phyloP scores from a whole-genome alignment of 2,113 vertebrate genomes.

The Chrysemys picta region DNA sequence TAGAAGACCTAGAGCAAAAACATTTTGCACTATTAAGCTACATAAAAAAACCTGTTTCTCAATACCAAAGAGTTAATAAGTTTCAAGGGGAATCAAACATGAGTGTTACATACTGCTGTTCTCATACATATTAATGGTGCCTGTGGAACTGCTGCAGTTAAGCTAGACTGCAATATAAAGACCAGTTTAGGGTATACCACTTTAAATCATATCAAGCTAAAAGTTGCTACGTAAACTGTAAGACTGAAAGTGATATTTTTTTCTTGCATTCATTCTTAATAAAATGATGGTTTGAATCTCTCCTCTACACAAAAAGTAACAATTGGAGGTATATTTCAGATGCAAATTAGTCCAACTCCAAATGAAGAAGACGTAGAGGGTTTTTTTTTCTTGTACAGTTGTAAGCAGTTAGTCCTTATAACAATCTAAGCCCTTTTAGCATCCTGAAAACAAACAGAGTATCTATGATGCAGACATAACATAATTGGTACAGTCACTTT shows the following conservation, averaged over 20 bases:
- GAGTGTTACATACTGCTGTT: conserved; percentile 23
- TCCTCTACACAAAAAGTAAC: conserved; percentile 12
- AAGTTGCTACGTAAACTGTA: conserved; percentile 56
- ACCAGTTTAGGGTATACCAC: conserved; percentile 31
- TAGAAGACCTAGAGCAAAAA: conserved; percentile 24
- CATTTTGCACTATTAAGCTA: not conserved
- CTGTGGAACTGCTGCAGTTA: conserved; percentile 24
- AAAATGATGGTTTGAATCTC: conserved; percentile 47
- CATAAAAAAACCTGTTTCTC: conserved; percentile 8
- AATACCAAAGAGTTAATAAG: conserved; percentile 41
- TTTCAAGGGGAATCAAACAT: conserved; percentile 6
- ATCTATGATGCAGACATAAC: not conserved
- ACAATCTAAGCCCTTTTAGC: not conserved
- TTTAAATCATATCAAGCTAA: conserved; percentile 69
- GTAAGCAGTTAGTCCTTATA: not conserved
- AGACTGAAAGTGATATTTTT: conserved; percentile 15
- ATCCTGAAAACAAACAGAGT: not conserved
- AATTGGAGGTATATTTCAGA: conserved; percentile 26
- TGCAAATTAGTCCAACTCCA: not conserved
- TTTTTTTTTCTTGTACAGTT: not conserved
- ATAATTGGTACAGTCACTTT: not conserved
- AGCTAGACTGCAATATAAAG: conserved; percentile 50
- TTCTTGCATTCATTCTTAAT: conserved; percentile 46
- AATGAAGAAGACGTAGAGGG: not conserved
- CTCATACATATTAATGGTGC: conserved; percentile 40